phyloP scores from a whole-genome alignment of 2,888 invertebrate species.

The Cataglyphis cursor region DNA sequence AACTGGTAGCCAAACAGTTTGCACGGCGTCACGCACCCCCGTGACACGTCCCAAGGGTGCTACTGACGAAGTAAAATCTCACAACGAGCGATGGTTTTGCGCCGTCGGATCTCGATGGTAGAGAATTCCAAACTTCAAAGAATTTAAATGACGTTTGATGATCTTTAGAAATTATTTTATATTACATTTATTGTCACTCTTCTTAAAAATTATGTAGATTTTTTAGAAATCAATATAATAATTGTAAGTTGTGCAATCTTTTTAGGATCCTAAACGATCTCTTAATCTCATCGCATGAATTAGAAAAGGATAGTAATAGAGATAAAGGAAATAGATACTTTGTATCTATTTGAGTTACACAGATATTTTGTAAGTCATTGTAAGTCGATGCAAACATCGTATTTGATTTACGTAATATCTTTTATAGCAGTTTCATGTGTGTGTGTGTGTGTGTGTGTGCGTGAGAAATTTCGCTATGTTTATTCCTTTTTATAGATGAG shows the following conservation, averaged over 20 bases:
- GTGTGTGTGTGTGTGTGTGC: too few species aligned
- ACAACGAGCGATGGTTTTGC: conserved; percentile 54
- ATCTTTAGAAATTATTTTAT: background rate
- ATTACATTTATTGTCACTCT: background rate
- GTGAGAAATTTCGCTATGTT: conserved; percentile 14
- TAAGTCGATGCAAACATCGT: conserved; percentile 56
- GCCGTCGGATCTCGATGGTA: background rate
- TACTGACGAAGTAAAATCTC: conserved; percentile 66
- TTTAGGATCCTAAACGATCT: background rate
- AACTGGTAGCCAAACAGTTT: conserved; percentile 85
- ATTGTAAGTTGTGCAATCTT: background rate
- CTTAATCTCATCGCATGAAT: background rate
- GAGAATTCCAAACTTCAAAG: conserved; percentile 1
- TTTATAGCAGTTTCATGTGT: conserved; percentile 17
- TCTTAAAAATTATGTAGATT: background rate
- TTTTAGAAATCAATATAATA: background rate
- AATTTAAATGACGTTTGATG: background rate
- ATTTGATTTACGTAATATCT: conserved; percentile 50
- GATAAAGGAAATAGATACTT: conserved; percentile 45
- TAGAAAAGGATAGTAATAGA: background rate
- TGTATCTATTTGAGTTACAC: background rate
- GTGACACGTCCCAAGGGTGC: conserved; percentile 70
- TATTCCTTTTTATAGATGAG: background rate
- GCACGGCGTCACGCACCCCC: conserved; percentile 68
- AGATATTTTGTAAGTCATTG: conserved; percentile 32